phyloP scores from a whole-genome alignment of 1,140 invertebrate genomes.

The Pemphigus obesinymphae region DNA sequence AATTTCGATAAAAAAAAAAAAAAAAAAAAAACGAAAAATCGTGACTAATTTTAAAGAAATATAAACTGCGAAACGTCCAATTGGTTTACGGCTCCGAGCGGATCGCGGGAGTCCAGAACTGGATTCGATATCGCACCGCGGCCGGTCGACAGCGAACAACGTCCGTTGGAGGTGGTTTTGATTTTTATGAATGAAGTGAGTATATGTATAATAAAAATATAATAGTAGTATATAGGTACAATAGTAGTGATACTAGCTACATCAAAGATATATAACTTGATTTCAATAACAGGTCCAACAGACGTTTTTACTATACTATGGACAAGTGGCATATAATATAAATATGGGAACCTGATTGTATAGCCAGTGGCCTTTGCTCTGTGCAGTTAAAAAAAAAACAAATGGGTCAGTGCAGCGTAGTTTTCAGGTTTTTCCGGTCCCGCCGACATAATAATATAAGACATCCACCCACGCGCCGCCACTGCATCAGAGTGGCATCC shows the following conservation, averaged over 20 bases:
- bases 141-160: background rate
- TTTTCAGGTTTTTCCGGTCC: slow-evolving; percentile 39
- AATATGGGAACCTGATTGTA: slow-evolving; percentile 26
- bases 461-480: background rate
- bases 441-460: background rate
- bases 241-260: slow-evolving; percentile 6
- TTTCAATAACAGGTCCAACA: slow-evolving; percentile 33
- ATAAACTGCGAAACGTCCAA: no score
- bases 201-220: background rate
- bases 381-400: slow-evolving; percentile 1
- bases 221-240: background rate
- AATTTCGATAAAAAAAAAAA: no score
- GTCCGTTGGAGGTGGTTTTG: background rate
- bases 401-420: slow-evolving; percentile 20
- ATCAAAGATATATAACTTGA: slow-evolving; percentile 1
- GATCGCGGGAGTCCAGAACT: no score
- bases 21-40: no score
- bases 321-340: background rate
- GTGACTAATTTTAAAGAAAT: no score
- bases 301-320: background rate
- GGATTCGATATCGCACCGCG: slow-evolving; percentile 19
- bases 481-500: background rate
- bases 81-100: no score
- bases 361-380: slow-evolving; percentile 30
- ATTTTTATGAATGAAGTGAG: slow-evolving; percentile 34